Evolutionary conservation across 2,113 vertebrate species (phyloP).

Genomic region (Lepus americanus): DNA sequence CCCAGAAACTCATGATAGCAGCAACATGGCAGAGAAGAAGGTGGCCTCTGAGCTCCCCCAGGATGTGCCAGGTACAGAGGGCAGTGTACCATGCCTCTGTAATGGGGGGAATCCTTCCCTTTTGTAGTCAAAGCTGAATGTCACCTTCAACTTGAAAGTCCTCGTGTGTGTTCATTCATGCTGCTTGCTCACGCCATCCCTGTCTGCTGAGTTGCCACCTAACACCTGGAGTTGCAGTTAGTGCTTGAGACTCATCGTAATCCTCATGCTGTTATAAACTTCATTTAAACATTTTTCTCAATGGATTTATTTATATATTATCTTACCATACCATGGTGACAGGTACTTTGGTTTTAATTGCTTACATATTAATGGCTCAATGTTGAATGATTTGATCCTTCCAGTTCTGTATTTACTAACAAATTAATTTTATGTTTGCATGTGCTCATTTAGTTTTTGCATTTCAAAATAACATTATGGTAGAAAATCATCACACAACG

Average conservation of each 20-base stretch:
- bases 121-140: conserved; percentile 77
- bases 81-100: conserved; percentile 88
- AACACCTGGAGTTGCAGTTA: conserved; percentile 84
- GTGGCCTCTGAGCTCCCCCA: conserved; percentile 88
- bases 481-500: conserved; percentile 67
- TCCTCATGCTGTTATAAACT: conserved; percentile 78
- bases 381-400: conserved; percentile 83
- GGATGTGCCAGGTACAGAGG: conserved; percentile 93
- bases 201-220: conserved; percentile 86
- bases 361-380: conserved; percentile 79
- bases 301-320: conserved; percentile 76
- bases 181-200: conserved; percentile 87
- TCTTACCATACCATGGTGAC: conserved; percentile 76
- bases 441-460: conserved; percentile 70
- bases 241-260: conserved; percentile 82
- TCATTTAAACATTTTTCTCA: conserved; percentile 81
- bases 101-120: conserved; percentile 86
- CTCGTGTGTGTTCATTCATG: conserved; percentile 76
- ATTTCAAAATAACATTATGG: conserved; percentile 67
- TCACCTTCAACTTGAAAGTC: conserved; percentile 80
- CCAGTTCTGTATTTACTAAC: conserved; percentile 84
- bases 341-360: conserved; percentile 78
- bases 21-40: conserved; percentile 90
- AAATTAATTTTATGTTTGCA: conserved; percentile 81
- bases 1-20: conserved; percentile 88